A percentile compares a stretch with the other conserved stretches of the same genome.
Conservation (phyloP, 1,140 invertebrate species). For the Philotrypesis tridentata region DNA sequence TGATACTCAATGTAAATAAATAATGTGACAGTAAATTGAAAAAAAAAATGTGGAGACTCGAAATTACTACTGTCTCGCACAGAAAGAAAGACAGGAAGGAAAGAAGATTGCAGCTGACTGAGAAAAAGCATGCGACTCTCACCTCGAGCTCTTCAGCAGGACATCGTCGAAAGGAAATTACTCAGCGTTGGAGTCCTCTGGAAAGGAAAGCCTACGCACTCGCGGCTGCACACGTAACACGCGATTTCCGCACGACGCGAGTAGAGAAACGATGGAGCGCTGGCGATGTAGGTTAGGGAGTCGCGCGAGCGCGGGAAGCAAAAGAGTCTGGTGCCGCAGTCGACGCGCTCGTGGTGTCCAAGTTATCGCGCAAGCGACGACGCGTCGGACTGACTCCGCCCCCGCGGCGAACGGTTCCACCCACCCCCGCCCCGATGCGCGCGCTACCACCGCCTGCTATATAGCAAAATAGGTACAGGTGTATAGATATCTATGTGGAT, state of each 20-base stretch:
- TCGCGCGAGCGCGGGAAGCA: constrained; percentile 27
- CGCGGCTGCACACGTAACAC: neutral
- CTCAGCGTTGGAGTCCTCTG: too few species aligned
- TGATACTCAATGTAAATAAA: too few species aligned
- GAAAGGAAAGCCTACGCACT: neutral
- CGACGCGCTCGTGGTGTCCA: neutral
- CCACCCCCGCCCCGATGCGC: neutral
- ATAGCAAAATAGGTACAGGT: neutral
- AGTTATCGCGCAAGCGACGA: constrained; percentile 10
- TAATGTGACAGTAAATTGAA: too few species aligned
- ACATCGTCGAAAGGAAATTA: too few species aligned
- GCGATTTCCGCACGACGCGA: neutral
- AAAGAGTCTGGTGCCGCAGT: neutral
- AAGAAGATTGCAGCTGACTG: too few species aligned
- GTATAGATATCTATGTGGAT: neutral
- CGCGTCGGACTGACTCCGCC: neutral
- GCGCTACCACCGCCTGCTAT: neutral
- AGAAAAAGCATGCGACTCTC: too few species aligned
- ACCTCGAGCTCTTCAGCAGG: neutral
- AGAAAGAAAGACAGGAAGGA: too few species aligned
- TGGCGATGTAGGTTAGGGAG: constrained; percentile 28
- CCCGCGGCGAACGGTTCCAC: neutral
- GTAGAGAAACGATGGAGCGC: neutral
- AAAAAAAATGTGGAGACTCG: too few species aligned
- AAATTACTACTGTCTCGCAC: too few species aligned